Evolutionary conservation across 2,888 invertebrate genomes (phyloP).

Genomic region (Gonocerus acuteangulatus): DNA sequence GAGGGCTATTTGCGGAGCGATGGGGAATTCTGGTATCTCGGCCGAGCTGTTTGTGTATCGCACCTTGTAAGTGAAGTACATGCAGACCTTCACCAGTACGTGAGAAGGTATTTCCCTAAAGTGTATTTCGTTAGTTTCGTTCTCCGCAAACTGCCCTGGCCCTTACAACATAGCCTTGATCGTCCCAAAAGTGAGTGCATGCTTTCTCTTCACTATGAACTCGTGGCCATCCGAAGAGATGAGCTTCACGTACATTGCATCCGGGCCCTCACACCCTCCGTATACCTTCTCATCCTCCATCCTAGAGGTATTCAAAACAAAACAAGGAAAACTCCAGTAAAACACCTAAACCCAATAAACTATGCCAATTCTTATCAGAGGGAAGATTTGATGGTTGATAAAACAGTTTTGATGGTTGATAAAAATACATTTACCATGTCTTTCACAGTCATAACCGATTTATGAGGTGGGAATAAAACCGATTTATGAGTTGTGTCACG

Average conservation of each 20-base stretch:
- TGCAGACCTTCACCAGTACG: conserved; percentile 96
- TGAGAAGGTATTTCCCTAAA: conserved; percentile 98
- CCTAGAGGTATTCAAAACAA: too few species aligned
- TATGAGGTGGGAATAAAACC: too few species aligned
- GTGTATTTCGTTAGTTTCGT: conserved; percentile 98
- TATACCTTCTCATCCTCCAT: conserved; percentile 62
- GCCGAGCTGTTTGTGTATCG: conserved; percentile 96
- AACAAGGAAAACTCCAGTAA: too few species aligned
- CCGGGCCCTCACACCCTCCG: conserved; percentile 95
- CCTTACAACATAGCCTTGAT: conserved; percentile 98
- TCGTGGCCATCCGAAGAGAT: conserved; percentile 66
- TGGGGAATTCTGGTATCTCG: conserved; percentile 99
- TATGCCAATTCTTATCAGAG: too few species aligned
- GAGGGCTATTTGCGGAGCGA: conserved; percentile 95
- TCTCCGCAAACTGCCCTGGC: conserved; percentile 97
- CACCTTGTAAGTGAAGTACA: conserved; percentile 99
- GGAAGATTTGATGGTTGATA: too few species aligned
- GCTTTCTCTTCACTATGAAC: conserved; percentile 95
- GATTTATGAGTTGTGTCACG: too few species aligned
- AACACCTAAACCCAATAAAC: too few species aligned
- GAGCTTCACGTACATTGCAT: conserved; percentile 60
- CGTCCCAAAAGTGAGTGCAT: conserved; percentile 94
- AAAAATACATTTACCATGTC: too few species aligned
- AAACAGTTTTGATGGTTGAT: too few species aligned
- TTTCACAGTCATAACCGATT: too few species aligned